phyloP scores from a whole-genome alignment of 2,797 vertebrate genomes.

The Dermochelys coriacea region DNA sequence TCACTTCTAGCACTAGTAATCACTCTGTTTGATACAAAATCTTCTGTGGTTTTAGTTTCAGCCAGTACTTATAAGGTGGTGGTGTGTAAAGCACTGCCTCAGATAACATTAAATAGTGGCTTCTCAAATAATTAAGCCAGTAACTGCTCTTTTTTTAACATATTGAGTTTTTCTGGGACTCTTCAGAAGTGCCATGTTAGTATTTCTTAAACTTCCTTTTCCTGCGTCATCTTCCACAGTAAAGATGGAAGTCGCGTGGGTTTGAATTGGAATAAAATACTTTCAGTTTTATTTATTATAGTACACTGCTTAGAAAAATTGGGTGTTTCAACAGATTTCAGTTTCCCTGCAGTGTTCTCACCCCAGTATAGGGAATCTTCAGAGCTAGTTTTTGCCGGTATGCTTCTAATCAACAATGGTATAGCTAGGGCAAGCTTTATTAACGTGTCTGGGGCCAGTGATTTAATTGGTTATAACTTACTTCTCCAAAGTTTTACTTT shows the following conservation, averaged over 20 bases:
- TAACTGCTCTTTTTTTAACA: not conserved
- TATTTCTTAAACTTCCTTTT: not conserved
- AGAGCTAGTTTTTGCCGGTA: not conserved
- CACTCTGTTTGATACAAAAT: not conserved
- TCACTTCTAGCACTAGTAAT: not conserved
- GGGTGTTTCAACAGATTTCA: not conserved
- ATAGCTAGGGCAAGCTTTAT: not conserved
- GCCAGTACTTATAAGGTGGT: slow-evolving; percentile 18
- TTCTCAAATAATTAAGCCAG: slow-evolving; percentile 32
- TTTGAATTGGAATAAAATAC: not conserved
- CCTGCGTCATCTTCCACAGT: not conserved
- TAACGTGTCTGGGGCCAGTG: not conserved
- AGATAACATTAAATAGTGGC: not conserved
- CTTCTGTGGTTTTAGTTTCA: not conserved
- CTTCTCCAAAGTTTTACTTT: not conserved
- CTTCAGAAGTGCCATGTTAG: not conserved
- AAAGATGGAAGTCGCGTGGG: not conserved
- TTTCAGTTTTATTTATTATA: not conserved
- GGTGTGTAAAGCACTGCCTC: slow-evolving; percentile 18
- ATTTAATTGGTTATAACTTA: not conserved
- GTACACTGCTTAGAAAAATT: not conserved
- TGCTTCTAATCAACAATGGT: not conserved
- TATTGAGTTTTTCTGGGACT: not conserved
- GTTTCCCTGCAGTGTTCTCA: not conserved
- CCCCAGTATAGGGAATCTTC: not conserved